Evolutionary conservation across 2,888 invertebrate genomes (phyloP).

Genomic region (Cataglyphis livida): DNA sequence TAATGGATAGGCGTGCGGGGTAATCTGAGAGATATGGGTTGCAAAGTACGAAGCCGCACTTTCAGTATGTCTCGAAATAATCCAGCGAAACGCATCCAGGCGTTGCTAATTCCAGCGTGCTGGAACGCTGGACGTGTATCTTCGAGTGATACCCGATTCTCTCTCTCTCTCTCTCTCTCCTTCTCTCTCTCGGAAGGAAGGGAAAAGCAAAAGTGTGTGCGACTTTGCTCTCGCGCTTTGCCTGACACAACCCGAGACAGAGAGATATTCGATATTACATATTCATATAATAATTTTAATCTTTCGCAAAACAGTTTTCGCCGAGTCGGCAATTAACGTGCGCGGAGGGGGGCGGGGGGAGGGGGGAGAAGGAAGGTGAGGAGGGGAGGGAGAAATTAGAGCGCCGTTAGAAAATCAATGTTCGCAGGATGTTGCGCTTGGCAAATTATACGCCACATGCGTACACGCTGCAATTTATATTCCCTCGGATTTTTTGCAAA

Average conservation of each 20-base stretch:
- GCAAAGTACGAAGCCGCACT: slow-evolving; percentile 50
- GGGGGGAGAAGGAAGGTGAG: too few relatives aligned
- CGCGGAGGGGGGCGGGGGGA: too few relatives aligned
- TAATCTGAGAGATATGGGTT: slow-evolving; percentile 45
- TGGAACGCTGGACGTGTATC: too few relatives aligned
- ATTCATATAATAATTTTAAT: slow-evolving; percentile 42
- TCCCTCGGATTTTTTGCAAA: slow-evolving; percentile 25
- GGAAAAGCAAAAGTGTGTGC: slow-evolving; percentile 52
- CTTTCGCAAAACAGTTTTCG: slow-evolving; percentile 28
- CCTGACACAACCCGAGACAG: neutral
- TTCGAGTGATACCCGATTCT: slow-evolving; percentile 36
- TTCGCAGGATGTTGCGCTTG: slow-evolving; percentile 14
- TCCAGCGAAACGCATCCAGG: slow-evolving; percentile 63
- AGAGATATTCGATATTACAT: slow-evolving; percentile 29
- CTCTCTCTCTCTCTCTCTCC: slow-evolving; percentile 1
- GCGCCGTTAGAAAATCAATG: slow-evolving; percentile 42
- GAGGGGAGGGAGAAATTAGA: neutral
- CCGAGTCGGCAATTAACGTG: slow-evolving; percentile 32
- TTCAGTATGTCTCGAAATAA: slow-evolving; percentile 20
- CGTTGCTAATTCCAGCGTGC: slow-evolving; percentile 61
- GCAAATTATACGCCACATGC: slow-evolving; percentile 22
- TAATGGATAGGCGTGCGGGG: slow-evolving; percentile 52
- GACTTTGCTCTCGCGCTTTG: slow-evolving; percentile 51
- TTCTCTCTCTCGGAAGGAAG: neutral
- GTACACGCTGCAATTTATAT: slow-evolving; percentile 30